These are phyloP conservation scores for Panurus biarmicus DNA, from an alignment of 2,113 vertebrate genomes.

Conservation along the genomic window DNA sequence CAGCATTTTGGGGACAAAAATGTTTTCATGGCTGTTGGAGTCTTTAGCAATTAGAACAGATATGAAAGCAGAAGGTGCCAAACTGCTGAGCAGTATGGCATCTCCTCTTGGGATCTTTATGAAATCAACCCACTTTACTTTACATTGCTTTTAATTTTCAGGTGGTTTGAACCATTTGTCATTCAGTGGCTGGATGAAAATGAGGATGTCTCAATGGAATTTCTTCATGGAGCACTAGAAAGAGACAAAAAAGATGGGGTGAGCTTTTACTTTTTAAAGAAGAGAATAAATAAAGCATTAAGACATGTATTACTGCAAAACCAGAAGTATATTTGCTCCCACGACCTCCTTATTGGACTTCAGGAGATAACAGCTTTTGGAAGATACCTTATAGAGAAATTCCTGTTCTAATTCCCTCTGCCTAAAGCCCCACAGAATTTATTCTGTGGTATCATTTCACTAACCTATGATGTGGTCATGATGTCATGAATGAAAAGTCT, in stretches of 20 bases:
- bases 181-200: slow-evolving; percentile 99
- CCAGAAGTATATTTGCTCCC: neutral
- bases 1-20: neutral
- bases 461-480: neutral
- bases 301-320: neutral
- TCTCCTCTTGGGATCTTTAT: neutral
- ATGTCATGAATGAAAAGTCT: neutral
- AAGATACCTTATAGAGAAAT: neutral
- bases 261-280: slow-evolving; percentile 54
- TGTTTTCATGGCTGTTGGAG: neutral
- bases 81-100: neutral
- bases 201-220: slow-evolving; percentile 95
- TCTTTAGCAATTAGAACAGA: neutral
- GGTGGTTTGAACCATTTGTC: slow-evolving; percentile 98
- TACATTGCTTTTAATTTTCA: slow-evolving; percentile 26
- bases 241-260: slow-evolving; percentile 98
- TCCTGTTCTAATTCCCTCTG: neutral
- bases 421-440: neutral
- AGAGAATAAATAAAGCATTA: neutral
- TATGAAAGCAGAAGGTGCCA: neutral
- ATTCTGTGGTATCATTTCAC: neutral
- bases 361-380: neutral
- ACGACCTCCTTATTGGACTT: neutral
- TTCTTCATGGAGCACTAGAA: slow-evolving; percentile 91
- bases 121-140: neutral